Evolutionary conservation across 2,113 vertebrate species (phyloP), one percentile per base, ranked within the genome.

Genomic region (Rattus norvegicus): DNA sequence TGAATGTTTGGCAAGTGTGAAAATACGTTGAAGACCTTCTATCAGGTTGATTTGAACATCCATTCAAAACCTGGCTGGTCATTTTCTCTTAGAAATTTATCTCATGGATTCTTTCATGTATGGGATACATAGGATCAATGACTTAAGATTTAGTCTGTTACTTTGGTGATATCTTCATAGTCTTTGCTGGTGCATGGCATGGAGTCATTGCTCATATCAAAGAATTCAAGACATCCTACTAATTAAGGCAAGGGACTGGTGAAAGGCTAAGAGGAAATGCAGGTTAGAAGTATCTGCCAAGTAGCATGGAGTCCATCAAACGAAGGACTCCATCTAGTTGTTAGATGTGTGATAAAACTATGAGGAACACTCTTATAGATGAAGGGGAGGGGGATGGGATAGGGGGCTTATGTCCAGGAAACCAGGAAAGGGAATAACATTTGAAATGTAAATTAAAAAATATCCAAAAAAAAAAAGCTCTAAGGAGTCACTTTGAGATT

Each of bases 401-500:
- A 43, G 43, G 43, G 43, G 2, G 43, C 43, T 43, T 43, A 43
- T 43, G 43, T 43, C 43, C 3, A 3, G 43, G 43, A 43, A 43
- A 43, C 43, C 43, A 43, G 43, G 43, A 43, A 43, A 43, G 43
- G 43, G 43, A 43, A 43, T 43, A 43, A 43, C 43, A 43, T 43
- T 43, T 43, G 43, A 43, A 43, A 43, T 43, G 43, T 43, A 43
- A 43, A 43, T 43, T 2, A 43, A 43, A 43, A 43, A 43, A n/a
- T n/a, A n/a, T 43, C 43, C 43, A 43, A 43, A 43, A 43, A 43
- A 43, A 43, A 43, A 43, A 43, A 43, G 43, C 43, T 43, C 43
- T 43, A 84, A 92, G 92, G 47, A 91, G 13, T 33, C 85, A 88
- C 72, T 97, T 65, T 59, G 84, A 90, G 67, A 90, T 81, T 90